Base-by-base conservation (phyloP, 2,888 invertebrate species). In the Macrophya annulata region DNA sequence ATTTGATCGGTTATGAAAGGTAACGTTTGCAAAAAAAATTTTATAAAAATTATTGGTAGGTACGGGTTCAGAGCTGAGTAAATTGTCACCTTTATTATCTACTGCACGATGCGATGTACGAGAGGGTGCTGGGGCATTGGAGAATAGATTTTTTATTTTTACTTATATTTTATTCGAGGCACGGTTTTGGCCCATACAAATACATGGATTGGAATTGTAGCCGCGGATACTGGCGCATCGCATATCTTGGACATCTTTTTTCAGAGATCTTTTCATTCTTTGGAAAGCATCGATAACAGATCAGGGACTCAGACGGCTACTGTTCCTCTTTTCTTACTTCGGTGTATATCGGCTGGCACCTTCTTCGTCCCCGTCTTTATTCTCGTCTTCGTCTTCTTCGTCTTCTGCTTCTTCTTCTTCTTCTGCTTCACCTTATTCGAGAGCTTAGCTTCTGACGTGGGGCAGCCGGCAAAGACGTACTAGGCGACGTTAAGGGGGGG, bases 221-320 rank as follows among this genome's bases (percentile, higher is more conserved):
- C 45, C 10, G n/a, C 4, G 43, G n/a, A 45, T 43, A 45, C 74
- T 21, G 21, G 74, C 12, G 45, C 74, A 4, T 43, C 43, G 31
- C 31, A 45, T 74, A 43, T 74, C 74, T 45, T n/a, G 74, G 74
- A 74, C 74, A 74, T 74, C 74, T 45, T 45, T 74, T 74, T 15
- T 45, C 5, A 74, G 45, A n/a, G 74, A 45, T 43, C 74, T 74
- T 45, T 21, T 43, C 40, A 10, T 74, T 74, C 74, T 45, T 10
- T 9, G 74, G 37, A 45, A 74, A 45, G 74, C 74, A 74, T 45
- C 74, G 74, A 74, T 74, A 74, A 45, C 74, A 74, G 74, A 74
- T 74, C 74, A 74, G 74, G 74, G n/a, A 74, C 74, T 74, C 45
- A 10, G 74, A 9, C 9, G 45, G 74, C 74, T 74, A 74, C 74